Base-by-base conservation (phyloP, 2,113 vertebrate species). In the Guaruba guarouba region DNA sequence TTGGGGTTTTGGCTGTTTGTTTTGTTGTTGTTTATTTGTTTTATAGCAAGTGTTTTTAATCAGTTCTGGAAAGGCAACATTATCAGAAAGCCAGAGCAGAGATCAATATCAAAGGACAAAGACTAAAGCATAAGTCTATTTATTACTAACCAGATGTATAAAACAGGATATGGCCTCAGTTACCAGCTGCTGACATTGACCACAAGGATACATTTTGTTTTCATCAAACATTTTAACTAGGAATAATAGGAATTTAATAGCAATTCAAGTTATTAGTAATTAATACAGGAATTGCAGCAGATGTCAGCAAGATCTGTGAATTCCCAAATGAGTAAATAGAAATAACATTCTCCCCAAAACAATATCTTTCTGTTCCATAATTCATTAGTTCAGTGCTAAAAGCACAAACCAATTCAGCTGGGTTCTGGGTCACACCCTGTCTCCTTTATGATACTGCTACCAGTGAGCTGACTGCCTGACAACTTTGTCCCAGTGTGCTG, bases 391-490 rank as follows among this genome's bases (percentile, higher is more conserved):
- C 39, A 33, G 48, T 29, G 35, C 59, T 51, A 39, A 74, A 51
- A 57, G 37, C 37, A 51, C 61, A 51, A 61, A 29, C 4, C n/a
- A 39, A 27, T 52, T 57, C 29, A 62, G 33, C 31, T 18, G 25
- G 11, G 11, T 9, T 59, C 70, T 59, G 61, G 27, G 37, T 83
- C 15, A 29, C 20, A 29, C 20, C 10, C 41, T 5, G 5, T 52
- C 57, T 25, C 23, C 31, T 41, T 64, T 52, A 13, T 2, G 3
- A 3, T 8, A 13, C 29, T 2, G 2, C 39, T n/a, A 3, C 6
- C 35, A 22, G 59, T 4, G 41, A 78, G 54, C 52, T 73, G 48
- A 22, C 61, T 49, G 22, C 10, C 17, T 8, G 28, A 29, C 48
- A 77, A 29, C 46, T 29, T 35, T 57, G 44, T 27, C 71, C 54